phyloP scores from a whole-genome alignment of 2,797 vertebrate species.

The Clarias platycephalus region DNA sequence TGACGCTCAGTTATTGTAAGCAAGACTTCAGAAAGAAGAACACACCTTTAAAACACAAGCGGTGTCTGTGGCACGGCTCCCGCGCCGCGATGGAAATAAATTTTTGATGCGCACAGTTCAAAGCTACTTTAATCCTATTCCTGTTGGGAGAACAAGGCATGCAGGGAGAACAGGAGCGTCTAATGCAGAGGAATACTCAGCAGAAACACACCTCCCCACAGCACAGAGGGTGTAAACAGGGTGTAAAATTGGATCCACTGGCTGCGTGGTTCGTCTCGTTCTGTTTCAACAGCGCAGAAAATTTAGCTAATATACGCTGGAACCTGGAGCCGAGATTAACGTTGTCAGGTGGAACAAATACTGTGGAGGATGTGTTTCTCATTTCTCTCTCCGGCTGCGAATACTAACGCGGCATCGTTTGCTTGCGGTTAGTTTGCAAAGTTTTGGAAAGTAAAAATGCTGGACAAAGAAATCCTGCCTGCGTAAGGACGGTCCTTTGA shows the following conservation, averaged over 20 bases:
- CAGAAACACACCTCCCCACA: conserved; percentile 47
- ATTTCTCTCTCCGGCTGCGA: neutral
- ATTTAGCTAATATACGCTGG: conserved; percentile 31
- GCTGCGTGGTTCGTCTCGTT: conserved; percentile 30
- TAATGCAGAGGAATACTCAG: conserved; percentile 9
- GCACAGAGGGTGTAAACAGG: conserved; percentile 52
- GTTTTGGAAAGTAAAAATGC: neutral
- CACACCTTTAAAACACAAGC: neutral
- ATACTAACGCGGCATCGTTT: neutral
- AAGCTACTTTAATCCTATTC: conserved; percentile 68
- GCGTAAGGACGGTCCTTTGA: neutral
- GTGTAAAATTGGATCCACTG: conserved; percentile 58
- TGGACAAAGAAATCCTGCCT: neutral
- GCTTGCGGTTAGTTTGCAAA: neutral
- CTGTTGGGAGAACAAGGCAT: conserved; percentile 33
- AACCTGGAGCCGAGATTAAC: conserved; percentile 24
- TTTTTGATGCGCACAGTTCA: conserved; percentile 65
- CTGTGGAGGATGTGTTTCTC: neutral
- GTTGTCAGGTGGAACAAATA: conserved; percentile 14
- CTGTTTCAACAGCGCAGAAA: conserved; percentile 39
- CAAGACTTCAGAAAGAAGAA: conserved; percentile 1
- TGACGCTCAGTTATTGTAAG: neutral
- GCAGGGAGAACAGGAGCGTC: conserved; percentile 10
- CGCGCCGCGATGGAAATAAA: conserved; percentile 33
- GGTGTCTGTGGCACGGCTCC: neutral